Conservation (phyloP, 2,888 invertebrate species). For the Caenorhabditis sp. region DNA sequence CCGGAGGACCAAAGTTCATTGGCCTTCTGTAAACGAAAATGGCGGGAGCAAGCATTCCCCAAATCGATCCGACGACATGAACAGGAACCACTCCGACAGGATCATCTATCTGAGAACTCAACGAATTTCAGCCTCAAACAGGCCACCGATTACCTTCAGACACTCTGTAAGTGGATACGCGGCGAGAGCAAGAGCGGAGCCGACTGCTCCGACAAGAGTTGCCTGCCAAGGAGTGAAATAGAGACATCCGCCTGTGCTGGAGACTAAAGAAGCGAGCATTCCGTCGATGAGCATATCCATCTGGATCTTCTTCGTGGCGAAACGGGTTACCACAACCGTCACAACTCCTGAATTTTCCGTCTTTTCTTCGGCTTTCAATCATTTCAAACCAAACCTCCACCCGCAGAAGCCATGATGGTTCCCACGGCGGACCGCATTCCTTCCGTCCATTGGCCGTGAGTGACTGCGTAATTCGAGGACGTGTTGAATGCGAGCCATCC, state of each 20-base stretch:
- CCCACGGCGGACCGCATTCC: slow-evolving; percentile 65
- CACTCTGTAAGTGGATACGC: slow-evolving; percentile 72
- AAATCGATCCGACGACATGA: slow-evolving; percentile 73
- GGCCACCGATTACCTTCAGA: slow-evolving; percentile 50
- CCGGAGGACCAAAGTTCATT: slow-evolving; percentile 56
- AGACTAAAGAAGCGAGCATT: slow-evolving; percentile 73
- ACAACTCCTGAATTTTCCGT: slow-evolving; percentile 22
- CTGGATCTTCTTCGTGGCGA: slow-evolving; percentile 66
- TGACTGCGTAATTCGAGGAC: slow-evolving; percentile 75
- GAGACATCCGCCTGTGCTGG: slow-evolving; percentile 74
- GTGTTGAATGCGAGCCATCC: slow-evolving; percentile 76
- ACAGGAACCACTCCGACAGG: slow-evolving; percentile 76
- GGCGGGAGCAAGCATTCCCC: slow-evolving; percentile 76
- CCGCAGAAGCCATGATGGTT: slow-evolving; percentile 66
- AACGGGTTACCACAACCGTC: slow-evolving; percentile 38
- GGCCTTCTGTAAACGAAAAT: slow-evolving; percentile 66
- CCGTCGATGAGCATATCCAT: slow-evolving; percentile 77
- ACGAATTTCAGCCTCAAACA: neutral
- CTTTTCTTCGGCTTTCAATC: neutral
- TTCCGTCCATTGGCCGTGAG: slow-evolving; percentile 72
- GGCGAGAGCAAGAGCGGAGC: slow-evolving; percentile 69
- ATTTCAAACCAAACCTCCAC: slow-evolving; percentile 54
- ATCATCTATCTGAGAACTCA: slow-evolving; percentile 68
- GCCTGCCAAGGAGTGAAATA: slow-evolving; percentile 73
- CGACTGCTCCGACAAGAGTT: slow-evolving; percentile 72